A percentile compares a stretch with the other conserved stretches of the same genome.
Conservation (phyloP, 2,888 invertebrate genomes). For the Teleogryllus oceanicus region DNA sequence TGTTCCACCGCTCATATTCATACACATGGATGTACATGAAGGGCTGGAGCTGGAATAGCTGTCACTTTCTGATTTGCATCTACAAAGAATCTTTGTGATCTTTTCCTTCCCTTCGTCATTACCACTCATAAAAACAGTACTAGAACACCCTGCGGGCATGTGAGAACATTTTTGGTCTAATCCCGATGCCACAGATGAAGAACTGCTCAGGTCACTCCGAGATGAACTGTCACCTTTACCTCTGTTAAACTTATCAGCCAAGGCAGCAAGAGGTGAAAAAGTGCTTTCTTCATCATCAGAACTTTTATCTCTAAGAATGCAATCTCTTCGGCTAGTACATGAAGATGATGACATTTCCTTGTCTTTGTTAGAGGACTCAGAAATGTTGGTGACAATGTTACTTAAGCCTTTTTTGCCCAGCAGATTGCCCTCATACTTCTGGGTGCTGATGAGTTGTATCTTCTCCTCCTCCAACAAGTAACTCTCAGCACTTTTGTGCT, state of each 20-base stretch:
- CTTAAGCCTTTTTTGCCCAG: too few species aligned
- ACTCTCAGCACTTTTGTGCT: not conserved
- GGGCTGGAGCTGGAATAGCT: not conserved
- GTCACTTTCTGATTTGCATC: not conserved
- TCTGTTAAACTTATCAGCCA: slow-evolving; percentile 23
- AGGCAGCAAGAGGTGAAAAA: slow-evolving; percentile 22
- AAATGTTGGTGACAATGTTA: too few species aligned
- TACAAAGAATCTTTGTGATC: not conserved
- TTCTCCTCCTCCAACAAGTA: not conserved
- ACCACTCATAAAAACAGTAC: not conserved
- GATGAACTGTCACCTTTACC: not conserved
- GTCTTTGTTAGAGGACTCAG: too few species aligned
- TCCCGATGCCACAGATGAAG: not conserved
- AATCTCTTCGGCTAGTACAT: too few species aligned
- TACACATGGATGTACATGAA: not conserved
- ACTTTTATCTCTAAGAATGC: not conserved
- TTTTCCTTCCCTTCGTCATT: not conserved
- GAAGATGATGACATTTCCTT: too few species aligned
- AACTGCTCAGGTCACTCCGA: not conserved
- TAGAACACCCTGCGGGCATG: not conserved
- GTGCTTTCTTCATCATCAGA: not conserved
- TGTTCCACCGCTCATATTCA: too few species aligned
- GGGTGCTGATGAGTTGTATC: too few species aligned
- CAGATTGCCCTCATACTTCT: too few species aligned
- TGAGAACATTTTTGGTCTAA: not conserved